phyloP scores from a whole-genome alignment of 2,797 vertebrate genomes.

The Heliangelus exortis region DNA sequence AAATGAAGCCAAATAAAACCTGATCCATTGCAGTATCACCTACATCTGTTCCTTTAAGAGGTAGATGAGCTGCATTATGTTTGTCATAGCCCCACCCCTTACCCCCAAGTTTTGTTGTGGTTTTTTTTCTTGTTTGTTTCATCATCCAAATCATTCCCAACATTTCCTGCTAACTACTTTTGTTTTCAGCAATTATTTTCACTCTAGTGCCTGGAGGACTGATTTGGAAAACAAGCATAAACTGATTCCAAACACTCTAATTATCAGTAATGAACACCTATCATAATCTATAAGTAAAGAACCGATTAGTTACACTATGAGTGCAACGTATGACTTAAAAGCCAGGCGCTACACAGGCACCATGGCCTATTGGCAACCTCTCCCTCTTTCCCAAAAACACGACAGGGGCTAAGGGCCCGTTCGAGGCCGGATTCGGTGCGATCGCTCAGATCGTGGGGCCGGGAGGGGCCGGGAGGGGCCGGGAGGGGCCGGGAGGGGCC shows the following conservation, averaged over 20 bases:
- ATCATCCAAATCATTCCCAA: background rate
- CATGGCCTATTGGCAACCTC: too few relatives aligned
- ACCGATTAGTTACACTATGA: constrained; percentile 12
- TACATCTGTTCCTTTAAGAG: background rate
- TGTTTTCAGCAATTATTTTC: constrained; percentile 67
- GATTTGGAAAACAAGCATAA: constrained; percentile 65
- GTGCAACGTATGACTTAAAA: too few relatives aligned
- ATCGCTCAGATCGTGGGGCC: too few relatives aligned
- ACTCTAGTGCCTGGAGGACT: constrained; percentile 45
- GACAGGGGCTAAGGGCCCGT: too few relatives aligned
- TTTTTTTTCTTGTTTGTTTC: background rate
- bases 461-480: too few relatives aligned
- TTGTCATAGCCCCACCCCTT: too few relatives aligned
- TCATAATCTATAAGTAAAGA: constrained; percentile 45
- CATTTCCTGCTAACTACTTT: constrained; percentile 36
- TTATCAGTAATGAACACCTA: constrained; percentile 71
- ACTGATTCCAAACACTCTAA: constrained; percentile 70
- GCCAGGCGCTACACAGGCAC: too few relatives aligned
- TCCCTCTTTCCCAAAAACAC: too few relatives aligned
- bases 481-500: too few relatives aligned
- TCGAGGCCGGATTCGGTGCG: too few relatives aligned
- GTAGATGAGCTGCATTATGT: background rate
- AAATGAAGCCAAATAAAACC: constrained; percentile 1
- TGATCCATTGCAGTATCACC: background rate
- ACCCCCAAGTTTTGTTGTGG: background rate